phyloP scores from a whole-genome alignment of 2,113 vertebrate species.

The Dryoscopus gambensis region DNA sequence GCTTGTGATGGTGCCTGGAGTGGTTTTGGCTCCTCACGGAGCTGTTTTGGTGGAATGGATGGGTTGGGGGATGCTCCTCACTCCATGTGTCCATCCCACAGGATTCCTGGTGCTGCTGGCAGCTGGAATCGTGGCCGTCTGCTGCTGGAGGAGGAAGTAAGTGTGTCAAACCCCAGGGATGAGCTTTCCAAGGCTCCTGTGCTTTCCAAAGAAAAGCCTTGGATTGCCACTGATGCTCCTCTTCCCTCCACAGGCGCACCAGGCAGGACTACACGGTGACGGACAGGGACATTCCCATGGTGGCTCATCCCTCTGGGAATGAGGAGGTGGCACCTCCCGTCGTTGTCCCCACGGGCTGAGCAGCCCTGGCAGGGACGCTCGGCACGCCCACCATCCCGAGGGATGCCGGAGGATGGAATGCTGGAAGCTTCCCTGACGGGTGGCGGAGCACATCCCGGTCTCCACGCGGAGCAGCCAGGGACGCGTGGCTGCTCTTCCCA shows the following conservation, averaged over 20 bases:
- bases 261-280: fast-evolving
- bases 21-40: neutral
- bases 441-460: fast-evolving
- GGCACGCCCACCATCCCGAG: neutral
- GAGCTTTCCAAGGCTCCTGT: fast-evolving
- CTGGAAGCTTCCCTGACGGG: fast-evolving
- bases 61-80: fast-evolving
- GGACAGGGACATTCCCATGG: fast-evolving
- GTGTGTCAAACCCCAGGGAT: neutral
- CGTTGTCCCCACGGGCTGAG: neutral
- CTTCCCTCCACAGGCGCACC: fast-evolving
- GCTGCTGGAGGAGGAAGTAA: conserved; percentile 11
- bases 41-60: neutral
- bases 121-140: fast-evolving
- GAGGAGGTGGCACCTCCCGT: neutral
- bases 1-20: fast-evolving
- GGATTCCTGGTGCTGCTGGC: neutral
- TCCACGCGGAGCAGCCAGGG: fast-evolving
- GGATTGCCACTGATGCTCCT: fast-evolving
- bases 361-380: fast-evolving
- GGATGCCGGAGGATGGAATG: neutral
- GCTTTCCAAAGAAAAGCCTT: neutral
- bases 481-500: fast-evolving
- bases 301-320: fast-evolving
- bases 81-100: fast-evolving